Evolutionary conservation across 2,888 invertebrate genomes (phyloP), one percentile per base, ranked within the genome.

Genomic region (Rhagonycha fulva): DNA sequence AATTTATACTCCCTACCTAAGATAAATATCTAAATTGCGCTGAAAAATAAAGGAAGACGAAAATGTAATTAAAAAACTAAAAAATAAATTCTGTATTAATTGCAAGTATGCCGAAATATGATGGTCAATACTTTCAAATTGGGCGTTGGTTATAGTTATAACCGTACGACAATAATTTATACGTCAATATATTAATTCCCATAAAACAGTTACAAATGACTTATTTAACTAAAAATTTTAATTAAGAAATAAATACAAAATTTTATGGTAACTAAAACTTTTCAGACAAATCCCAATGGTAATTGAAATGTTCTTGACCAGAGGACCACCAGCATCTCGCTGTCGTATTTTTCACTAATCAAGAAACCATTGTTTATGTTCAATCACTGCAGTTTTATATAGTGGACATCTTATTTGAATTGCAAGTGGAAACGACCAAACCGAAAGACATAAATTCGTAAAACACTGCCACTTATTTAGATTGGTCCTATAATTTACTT

Each of bases 351-450:
- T 86, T 87, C 84, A 86, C 86, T 86, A 86, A 86, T 86, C 87
- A 86, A 84, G 84, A 79, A n/a, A 82, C 82, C 86, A 85, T 86
- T 86, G 86, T 87, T 87, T 86, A 87, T 86, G 85, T 84, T 85
- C 85, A 84, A 85, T 86, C 85, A 83, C 82, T 76, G 80, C 81
- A 83, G 84, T 84, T 85, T 84, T 85, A 84, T 66, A 66, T 84
- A 82, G 74, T 83, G 82, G 81, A 81, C 82, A 83, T 83, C 85
- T 85, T 85, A 86, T 87, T 86, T 86, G 86, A 87, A 87, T 87
- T 85, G 85, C 86, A 84, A 84, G 83, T 80, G 83, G 80, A 82
- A 82, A 69, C 71, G 70, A 78, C 75, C 70, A 71, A 75, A 75
- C 81, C 82, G 81, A 83, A 84, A 86, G 86, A 86, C 77, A 77